Conservation (phyloP, 2,113 vertebrate genomes). For the Isurus oxyrinchus region DNA sequence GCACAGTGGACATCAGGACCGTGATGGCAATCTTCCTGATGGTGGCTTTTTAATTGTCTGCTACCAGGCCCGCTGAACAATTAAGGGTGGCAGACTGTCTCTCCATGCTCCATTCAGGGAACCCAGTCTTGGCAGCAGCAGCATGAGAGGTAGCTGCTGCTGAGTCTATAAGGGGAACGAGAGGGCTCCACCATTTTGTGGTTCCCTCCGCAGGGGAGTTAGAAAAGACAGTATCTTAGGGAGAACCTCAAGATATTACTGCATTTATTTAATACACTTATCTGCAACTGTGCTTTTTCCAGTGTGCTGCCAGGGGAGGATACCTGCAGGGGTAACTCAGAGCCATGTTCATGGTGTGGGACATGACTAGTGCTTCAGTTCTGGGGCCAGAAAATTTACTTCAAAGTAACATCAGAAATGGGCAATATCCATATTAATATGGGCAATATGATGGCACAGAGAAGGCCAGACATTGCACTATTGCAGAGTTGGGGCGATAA, state of each 20-base stretch:
- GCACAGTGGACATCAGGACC: not conserved
- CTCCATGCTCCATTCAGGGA: not conserved
- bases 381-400: not conserved
- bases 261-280: too few relatives aligned
- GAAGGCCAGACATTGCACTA: not conserved
- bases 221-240: not conserved
- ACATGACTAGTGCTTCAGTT: not conserved
- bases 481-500: not conserved
- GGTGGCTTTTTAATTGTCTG: not conserved
- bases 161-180: not conserved
- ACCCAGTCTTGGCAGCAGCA: too few relatives aligned
- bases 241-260: not conserved
- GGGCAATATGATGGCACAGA: too few relatives aligned
- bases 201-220: not conserved
- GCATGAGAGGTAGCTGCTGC: not conserved
- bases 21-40: not conserved
- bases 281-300: not conserved
- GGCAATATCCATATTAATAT: not conserved
- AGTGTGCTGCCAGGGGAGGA: not conserved
- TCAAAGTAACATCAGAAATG: conserved; percentile 1
- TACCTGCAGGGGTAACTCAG: not conserved
- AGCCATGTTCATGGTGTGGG: not conserved
- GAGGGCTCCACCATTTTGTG: not conserved
- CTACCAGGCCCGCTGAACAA: not conserved
- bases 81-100: not conserved